phyloP scores from a whole-genome alignment of 1,140 invertebrate species.

The Camponotus vicinus region DNA sequence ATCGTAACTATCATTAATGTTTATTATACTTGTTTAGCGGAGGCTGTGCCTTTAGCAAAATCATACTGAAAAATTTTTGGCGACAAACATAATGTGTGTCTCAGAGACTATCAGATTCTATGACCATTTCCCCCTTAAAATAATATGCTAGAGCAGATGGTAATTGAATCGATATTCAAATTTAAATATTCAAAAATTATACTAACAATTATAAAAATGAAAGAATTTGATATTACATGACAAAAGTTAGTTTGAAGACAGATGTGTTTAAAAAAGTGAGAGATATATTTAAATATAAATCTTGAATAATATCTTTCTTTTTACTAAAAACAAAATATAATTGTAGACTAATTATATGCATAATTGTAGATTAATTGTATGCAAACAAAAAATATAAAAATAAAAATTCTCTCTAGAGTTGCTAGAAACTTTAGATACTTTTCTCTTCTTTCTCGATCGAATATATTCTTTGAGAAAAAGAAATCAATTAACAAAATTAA shows the following conservation, averaged over 20 bases:
- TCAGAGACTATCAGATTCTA: background rate
- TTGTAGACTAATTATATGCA: background rate
- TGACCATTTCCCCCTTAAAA: background rate
- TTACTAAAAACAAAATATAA: background rate
- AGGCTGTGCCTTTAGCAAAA: background rate
- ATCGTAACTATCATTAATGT: background rate
- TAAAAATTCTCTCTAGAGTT: background rate
- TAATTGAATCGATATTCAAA: background rate
- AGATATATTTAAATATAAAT: background rate
- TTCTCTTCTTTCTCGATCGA: no score
- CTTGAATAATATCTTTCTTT: background rate
- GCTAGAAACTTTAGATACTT: background rate
- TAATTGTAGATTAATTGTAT: background rate
- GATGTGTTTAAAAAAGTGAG: background rate
- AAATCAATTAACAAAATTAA: background rate
- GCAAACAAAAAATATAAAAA: constrained; percentile 1
- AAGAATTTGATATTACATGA: background rate
- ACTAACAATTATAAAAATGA: background rate
- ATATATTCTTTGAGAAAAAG: background rate
- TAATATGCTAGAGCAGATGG: background rate
- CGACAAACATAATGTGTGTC: background rate
- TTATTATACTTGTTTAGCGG: background rate
- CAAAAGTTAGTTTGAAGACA: background rate
- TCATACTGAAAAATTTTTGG: background rate
- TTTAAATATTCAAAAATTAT: background rate